Evolutionary conservation across 2,113 vertebrate species (phyloP).

Genomic region (Brachionichthys hirsutus): DNA sequence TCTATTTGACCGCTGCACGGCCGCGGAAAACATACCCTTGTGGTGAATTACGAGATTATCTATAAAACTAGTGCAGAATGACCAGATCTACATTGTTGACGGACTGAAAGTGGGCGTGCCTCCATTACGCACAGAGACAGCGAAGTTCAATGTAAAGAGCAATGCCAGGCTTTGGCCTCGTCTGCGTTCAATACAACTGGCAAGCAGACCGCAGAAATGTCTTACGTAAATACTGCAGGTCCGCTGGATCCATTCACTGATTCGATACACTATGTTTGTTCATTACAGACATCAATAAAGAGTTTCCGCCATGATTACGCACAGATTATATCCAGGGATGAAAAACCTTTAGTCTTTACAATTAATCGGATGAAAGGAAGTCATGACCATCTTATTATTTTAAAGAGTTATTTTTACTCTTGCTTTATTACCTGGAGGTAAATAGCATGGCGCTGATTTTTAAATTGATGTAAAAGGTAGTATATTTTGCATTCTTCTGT

Average conservation of each 20-base stretch:
- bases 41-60: conserved; percentile 42
- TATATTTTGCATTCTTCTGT: too few species aligned
- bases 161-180: conserved; percentile 23
- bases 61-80: conserved; percentile 21
- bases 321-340: too few species aligned
- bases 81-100: conserved; percentile 13
- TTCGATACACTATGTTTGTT: neutral
- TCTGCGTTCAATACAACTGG: conserved; percentile 17
- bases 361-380: neutral
- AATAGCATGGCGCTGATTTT: too few species aligned
- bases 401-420: neutral
- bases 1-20: conserved; percentile 55
- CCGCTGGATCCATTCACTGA: neutral
- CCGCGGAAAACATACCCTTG: conserved; percentile 7
- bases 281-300: neutral
- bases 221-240: neutral
- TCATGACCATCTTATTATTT: neutral
- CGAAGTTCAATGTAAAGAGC: conserved; percentile 74
- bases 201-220: conserved; percentile 1
- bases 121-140: conserved; percentile 49
- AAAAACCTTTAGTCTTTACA: neutral
- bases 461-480: too few species aligned
- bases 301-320: neutral
- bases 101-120: conserved; percentile 37
- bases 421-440: too few species aligned